These are phyloP conservation scores for Champsocephalus gunnari DNA, from an alignment of 2,797 vertebrate genomes.

Conservation along the genomic window DNA sequence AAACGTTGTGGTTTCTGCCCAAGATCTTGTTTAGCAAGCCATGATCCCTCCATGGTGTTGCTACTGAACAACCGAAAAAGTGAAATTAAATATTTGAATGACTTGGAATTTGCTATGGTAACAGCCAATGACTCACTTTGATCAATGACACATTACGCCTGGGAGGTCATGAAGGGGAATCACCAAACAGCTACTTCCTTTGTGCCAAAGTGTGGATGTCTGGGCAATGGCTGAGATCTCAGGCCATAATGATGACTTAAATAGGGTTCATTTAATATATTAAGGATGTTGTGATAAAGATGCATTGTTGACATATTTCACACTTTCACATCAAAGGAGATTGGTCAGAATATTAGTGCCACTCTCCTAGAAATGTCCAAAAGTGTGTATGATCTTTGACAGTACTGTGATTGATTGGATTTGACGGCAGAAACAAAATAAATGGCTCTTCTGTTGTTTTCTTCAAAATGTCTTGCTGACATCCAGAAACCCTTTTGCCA, in stretches of 20 bases:
- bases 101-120: slow-evolving; percentile 47
- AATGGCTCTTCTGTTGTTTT: background rate
- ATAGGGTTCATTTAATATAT: background rate
- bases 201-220: slow-evolving; percentile 8
- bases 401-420: background rate
- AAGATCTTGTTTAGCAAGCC: slow-evolving; percentile 21
- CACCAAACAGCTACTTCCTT: slow-evolving; percentile 26
- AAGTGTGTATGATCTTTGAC: slow-evolving; percentile 1
- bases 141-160: slow-evolving; percentile 49
- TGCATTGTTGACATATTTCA: background rate
- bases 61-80: slow-evolving; percentile 36
- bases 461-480: background rate
- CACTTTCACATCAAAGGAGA: background rate
- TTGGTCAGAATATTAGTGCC: background rate
- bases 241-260: slow-evolving; percentile 9
- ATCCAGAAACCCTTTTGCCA: background rate
- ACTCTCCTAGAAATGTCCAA: background rate
- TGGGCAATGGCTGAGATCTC: slow-evolving; percentile 2
- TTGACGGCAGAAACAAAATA: background rate
- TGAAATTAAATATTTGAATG: slow-evolving; percentile 56
- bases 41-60: slow-evolving; percentile 28
- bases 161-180: slow-evolving; percentile 48
- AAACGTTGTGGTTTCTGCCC: slow-evolving; percentile 59
- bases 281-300: background rate
- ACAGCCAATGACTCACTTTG: slow-evolving; percentile 55